phyloP scores from a whole-genome alignment of 2,113 vertebrate species.

The Sorex fumeus region DNA sequence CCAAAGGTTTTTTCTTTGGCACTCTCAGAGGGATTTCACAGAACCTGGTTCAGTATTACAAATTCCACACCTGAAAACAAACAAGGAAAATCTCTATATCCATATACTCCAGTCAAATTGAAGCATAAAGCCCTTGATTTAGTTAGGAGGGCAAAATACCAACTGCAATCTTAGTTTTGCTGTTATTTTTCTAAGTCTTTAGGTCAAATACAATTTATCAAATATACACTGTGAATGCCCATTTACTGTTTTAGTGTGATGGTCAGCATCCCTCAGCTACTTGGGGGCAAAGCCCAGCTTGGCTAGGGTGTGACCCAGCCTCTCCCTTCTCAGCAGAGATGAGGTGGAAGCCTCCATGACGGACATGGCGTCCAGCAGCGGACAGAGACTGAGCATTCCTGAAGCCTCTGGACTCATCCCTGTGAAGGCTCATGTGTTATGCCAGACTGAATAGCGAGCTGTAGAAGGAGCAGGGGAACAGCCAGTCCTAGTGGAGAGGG shows the following conservation, averaged over 20 bases:
- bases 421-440: not conserved
- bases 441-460: slow-evolving; percentile 38
- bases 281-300: not conserved
- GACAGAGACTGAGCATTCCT: not conserved
- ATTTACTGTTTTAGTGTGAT: not conserved
- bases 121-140: slow-evolving; percentile 18
- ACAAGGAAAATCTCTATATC: not conserved
- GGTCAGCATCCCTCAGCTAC: not conserved
- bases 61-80: slow-evolving; percentile 41
- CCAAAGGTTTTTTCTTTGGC: slow-evolving; percentile 4
- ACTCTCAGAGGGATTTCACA: not conserved
- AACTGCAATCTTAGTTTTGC: slow-evolving; percentile 33
- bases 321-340: too few species aligned
- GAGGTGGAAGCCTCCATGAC: not conserved
- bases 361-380: not conserved
- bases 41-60: not conserved
- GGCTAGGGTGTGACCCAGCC: not conserved
- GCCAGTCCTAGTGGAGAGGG: slow-evolving; percentile 40
- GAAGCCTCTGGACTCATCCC: not conserved
- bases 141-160: not conserved
- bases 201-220: slow-evolving; percentile 41
- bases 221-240: not conserved
- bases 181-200: slow-evolving; percentile 59
- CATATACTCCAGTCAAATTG: slow-evolving; percentile 10
- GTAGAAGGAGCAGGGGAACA: slow-evolving; percentile 28